Evolutionary conservation across 2,888 invertebrate genomes (phyloP).

Genomic region (Brachylomia viminalis): DNA sequence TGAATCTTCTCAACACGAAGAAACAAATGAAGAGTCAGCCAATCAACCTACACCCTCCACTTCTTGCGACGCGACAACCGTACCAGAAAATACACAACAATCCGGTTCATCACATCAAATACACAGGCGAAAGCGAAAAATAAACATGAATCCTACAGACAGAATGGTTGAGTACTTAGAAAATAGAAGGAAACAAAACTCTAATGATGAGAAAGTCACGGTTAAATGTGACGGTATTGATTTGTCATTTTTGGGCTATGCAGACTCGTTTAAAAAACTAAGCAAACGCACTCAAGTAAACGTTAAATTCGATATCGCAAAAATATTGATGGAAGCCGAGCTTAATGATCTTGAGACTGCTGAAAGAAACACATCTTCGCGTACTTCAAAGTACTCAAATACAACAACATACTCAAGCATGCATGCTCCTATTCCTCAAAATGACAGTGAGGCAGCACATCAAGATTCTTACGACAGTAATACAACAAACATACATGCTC

Average conservation of each 20-base stretch:
- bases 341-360: background rate
- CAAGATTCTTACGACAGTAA: no score
- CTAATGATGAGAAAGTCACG: background rate
- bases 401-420: background rate
- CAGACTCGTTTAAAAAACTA: conserved; percentile 8
- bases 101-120: conserved; percentile 23
- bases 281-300: background rate
- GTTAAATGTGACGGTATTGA: conserved; percentile 6
- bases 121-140: conserved; percentile 28
- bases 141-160: conserved; percentile 13
- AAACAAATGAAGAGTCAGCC: conserved; percentile 27
- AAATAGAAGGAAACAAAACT: conserved; percentile 3
- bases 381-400: conserved; percentile 4
- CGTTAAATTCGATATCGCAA: conserved; percentile 5
- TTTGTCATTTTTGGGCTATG: conserved; percentile 8
- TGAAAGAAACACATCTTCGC: background rate
- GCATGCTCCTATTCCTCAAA: background rate
- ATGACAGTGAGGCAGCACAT: no score
- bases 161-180: conserved; percentile 2
- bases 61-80: conserved; percentile 11
- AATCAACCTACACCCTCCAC: conserved; percentile 26
- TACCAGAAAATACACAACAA: conserved; percentile 25
- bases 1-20: conserved; percentile 28
- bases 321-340: conserved; percentile 2
- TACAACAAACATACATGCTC: no score